Conservation (phyloP, 1,140 invertebrate species). For the Lasioglossum baleicum region DNA sequence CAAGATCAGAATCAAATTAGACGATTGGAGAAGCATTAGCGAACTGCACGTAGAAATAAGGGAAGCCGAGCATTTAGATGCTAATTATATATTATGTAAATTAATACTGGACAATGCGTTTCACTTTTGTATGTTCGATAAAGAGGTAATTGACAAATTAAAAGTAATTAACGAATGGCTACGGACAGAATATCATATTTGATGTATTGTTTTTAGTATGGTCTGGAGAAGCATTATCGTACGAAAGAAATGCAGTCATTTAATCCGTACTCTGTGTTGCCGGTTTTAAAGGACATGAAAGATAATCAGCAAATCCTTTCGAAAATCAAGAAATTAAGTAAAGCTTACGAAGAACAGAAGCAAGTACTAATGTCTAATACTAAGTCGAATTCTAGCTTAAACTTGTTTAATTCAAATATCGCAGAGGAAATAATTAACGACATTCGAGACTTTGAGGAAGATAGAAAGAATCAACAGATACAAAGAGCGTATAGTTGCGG, state of each 20-base stretch:
- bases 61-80: constrained; percentile 71
- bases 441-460: constrained; percentile 41
- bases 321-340: constrained; percentile 62
- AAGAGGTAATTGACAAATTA: constrained; percentile 67
- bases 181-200: background rate
- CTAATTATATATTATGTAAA: constrained; percentile 74
- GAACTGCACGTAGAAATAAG: constrained; percentile 68
- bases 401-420: constrained; percentile 63
- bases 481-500: background rate
- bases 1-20: constrained; percentile 71
- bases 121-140: constrained; percentile 65
- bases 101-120: constrained; percentile 72
- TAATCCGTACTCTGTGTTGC: constrained; percentile 64
- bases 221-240: constrained; percentile 67
- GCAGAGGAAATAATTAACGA: constrained; percentile 55
- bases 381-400: constrained; percentile 35
- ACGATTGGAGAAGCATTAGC: constrained; percentile 69
- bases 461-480: constrained; percentile 3
- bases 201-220: constrained; percentile 62
- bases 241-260: constrained; percentile 31
- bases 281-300: constrained; percentile 56
- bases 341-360: constrained; percentile 66
- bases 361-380: constrained; percentile 6
- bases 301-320: constrained; percentile 53
- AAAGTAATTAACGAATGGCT: background rate